phyloP scores from a whole-genome alignment of 2,797 vertebrate genomes.

The Mormyrops attenuatus region DNA sequence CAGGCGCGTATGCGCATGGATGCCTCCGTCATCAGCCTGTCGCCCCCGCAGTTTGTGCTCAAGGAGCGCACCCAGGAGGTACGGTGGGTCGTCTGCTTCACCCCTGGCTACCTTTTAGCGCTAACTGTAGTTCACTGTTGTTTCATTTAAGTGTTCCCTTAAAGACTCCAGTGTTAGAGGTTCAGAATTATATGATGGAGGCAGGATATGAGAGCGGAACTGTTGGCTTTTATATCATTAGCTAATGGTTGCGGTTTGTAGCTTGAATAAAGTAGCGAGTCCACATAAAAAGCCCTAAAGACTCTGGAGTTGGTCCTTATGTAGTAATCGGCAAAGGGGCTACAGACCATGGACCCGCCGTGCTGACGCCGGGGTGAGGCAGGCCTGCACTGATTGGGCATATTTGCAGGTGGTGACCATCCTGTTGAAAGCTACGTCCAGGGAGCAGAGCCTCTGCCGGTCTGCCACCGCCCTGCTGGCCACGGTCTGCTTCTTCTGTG shows the following conservation, averaged over 20 bases:
- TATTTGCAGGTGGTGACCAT: constrained; percentile 76
- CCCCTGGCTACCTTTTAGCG: not conserved
- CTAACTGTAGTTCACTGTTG: not conserved
- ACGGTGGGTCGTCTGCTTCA: constrained; percentile 20
- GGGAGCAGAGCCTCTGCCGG: constrained; percentile 55
- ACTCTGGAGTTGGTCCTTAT: not conserved
- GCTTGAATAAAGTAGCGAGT: not conserved
- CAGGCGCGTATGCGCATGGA: constrained; percentile 63
- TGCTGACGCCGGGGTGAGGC: not conserved
- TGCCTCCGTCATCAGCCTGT: constrained; percentile 65
- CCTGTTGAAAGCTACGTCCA: constrained; percentile 65
- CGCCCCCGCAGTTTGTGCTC: constrained; percentile 86
- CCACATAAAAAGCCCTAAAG: not conserved
- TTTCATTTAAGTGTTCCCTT: not conserved
- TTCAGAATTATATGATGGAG: not conserved
- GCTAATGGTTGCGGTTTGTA: not conserved
- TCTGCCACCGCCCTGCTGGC: constrained; percentile 57
- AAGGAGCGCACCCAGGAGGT: constrained; percentile 85
- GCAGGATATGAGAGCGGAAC: not conserved
- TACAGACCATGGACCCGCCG: not conserved
- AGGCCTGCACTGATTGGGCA: not conserved
- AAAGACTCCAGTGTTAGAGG: not conserved
- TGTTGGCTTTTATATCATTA: not conserved
- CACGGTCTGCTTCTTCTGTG: constrained; percentile 82
- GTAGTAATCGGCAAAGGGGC: not conserved